These are phyloP conservation scores for Onychorhynchus coronatus DNA, from an alignment of 2,113 vertebrate species.

Conservation along the genomic window DNA sequence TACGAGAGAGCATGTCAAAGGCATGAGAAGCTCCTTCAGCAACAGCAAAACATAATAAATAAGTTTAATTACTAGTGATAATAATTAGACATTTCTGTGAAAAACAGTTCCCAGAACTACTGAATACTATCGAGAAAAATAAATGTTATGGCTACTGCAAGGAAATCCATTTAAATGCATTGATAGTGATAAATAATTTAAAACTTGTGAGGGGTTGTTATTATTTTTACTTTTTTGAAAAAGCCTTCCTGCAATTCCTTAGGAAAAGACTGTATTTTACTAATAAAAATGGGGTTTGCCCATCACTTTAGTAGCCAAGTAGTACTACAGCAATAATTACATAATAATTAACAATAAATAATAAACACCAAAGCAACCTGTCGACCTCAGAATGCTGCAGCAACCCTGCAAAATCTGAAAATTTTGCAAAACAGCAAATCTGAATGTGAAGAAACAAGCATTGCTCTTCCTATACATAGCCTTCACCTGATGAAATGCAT, in stretches of 20 bases:
- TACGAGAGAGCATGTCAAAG: not conserved
- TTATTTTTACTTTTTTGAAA: not conserved
- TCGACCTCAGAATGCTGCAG: not conserved
- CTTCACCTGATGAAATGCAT: not conserved
- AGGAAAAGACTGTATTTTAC: not conserved
- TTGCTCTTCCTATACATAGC: not conserved
- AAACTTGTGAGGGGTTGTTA: not conserved
- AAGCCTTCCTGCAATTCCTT: not conserved
- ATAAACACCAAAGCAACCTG: not conserved
- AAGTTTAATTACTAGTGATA: conserved; percentile 43
- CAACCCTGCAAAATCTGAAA: not conserved
- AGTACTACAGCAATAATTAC: not conserved
- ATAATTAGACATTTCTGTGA: conserved; percentile 52
- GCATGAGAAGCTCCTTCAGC: conserved; percentile 6
- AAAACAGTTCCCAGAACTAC: conserved; percentile 60
- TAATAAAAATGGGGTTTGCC: not conserved
- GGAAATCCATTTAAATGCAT: not conserved
- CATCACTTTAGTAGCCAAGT: not conserved
- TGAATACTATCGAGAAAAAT: conserved; percentile 28
- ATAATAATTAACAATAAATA: not conserved
- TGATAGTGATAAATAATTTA: not conserved
- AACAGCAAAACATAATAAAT: conserved; percentile 39
- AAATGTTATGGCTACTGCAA: not conserved
- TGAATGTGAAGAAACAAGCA: not conserved
- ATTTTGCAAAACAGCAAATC: not conserved